These are phyloP conservation scores for Labia minor DNA, from an alignment of 2,888 invertebrate species.

Conservation along the genomic window DNA sequence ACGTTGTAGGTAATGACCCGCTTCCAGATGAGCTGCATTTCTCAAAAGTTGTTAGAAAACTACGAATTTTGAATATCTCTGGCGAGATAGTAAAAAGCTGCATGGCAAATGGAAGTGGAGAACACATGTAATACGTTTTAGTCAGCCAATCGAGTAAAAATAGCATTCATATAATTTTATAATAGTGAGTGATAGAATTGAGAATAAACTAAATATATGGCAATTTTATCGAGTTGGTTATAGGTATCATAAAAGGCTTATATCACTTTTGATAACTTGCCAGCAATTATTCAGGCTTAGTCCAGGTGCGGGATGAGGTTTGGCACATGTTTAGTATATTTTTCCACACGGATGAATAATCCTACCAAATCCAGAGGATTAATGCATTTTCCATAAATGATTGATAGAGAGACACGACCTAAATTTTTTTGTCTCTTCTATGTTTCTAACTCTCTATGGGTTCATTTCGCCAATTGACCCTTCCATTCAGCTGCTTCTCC, in stretches of 20 bases:
- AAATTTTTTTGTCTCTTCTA: no score
- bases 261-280: slow-evolving; percentile 13
- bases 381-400: not conserved
- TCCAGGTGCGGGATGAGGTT: not conserved
- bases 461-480: no score
- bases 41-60: no score
- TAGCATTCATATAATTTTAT: not conserved
- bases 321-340: slow-evolving; percentile 4
- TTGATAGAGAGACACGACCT: not conserved
- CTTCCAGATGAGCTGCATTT: no score
- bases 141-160: not conserved
- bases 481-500: no score
- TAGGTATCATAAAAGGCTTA: slow-evolving; percentile 6
- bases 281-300: slow-evolving; percentile 13
- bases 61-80: no score
- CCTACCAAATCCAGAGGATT: not conserved
- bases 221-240: not conserved
- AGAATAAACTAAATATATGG: not conserved
- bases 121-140: no score
- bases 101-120: no score
- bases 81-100: no score
- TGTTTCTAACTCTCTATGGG: no score
- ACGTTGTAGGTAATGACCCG: no score
- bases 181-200: not conserved
- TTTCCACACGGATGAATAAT: not conserved